Evolutionary conservation across 1,140 invertebrate species (phyloP).

Genomic region (Batillaria attramentaria): DNA sequence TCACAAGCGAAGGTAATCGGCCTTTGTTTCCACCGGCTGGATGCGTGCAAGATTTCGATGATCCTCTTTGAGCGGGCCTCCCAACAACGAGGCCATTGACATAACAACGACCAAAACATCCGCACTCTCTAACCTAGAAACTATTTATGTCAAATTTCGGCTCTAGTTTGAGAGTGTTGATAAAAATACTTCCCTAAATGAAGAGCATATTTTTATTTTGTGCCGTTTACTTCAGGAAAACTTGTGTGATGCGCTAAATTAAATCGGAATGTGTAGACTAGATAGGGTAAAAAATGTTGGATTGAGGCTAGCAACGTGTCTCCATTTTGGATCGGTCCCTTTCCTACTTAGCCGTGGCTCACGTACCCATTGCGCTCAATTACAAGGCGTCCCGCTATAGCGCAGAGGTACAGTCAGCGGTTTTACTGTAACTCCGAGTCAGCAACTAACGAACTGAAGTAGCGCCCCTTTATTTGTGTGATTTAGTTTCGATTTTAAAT

Average conservation of each 20-base stretch:
- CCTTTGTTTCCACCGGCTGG: conserved; percentile 11
- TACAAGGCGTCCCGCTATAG: too few relatives aligned
- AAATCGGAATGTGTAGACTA: background rate
- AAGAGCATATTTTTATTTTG: background rate
- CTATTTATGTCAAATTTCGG: background rate
- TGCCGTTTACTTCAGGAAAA: background rate
- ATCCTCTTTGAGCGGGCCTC: background rate
- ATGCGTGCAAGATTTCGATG: background rate
- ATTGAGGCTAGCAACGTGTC: background rate
- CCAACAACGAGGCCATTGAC: background rate
- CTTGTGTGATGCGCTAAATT: too few relatives aligned
- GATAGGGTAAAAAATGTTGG: background rate
- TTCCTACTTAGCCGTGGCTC: too few relatives aligned
- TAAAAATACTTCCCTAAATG: background rate
- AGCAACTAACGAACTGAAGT: too few relatives aligned
- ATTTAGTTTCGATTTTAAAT: too few relatives aligned
- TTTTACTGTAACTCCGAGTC: too few relatives aligned
- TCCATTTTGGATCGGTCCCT: too few relatives aligned
- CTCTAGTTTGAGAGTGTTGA: background rate
- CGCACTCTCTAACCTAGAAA: conserved; percentile 28
- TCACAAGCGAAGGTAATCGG: too few relatives aligned
- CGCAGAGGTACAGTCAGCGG: too few relatives aligned
- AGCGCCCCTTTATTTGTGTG: too few relatives aligned
- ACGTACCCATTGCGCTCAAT: too few relatives aligned
- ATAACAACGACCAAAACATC: conserved; percentile 27